Evolutionary conservation across 2,113 vertebrate species (phyloP).

Genomic region (Diphyllodes magnificus): DNA sequence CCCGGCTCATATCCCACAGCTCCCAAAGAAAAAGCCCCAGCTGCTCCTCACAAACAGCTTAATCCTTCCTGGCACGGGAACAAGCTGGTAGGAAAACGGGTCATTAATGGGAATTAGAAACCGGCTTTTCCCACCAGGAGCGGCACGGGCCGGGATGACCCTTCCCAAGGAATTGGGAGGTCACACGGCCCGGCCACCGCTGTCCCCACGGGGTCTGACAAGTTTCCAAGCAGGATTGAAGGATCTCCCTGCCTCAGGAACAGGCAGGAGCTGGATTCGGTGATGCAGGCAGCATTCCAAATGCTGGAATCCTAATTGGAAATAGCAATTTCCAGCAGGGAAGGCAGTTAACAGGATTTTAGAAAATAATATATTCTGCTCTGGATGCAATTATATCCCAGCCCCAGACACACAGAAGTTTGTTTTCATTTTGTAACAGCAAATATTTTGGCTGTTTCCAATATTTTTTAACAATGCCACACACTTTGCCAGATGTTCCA

Average conservation of each 20-base stretch:
- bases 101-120: background rate
- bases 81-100: background rate
- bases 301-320: background rate
- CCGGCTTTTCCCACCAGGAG: background rate
- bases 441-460: background rate
- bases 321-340: background rate
- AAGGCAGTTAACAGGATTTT: background rate
- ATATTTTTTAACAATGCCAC: background rate
- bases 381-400: background rate
- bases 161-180: accelerated
- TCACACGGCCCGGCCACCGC: accelerated
- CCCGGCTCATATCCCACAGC: background rate
- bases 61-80: constrained; percentile 43
- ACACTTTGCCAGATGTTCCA: background rate
- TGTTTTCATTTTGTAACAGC: background rate
- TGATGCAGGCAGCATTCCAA: background rate
- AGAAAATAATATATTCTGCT: background rate
- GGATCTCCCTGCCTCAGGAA: background rate
- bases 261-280: accelerated
- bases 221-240: accelerated
- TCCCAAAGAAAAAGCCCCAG: constrained; percentile 18
- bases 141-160: background rate
- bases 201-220: accelerated
- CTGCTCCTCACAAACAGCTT: constrained; percentile 43
- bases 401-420: background rate